Evolutionary conservation across 2,797 vertebrate species (phyloP), one percentile per base, ranked within the genome.

Genomic region (Pitangus sulphuratus): DNA sequence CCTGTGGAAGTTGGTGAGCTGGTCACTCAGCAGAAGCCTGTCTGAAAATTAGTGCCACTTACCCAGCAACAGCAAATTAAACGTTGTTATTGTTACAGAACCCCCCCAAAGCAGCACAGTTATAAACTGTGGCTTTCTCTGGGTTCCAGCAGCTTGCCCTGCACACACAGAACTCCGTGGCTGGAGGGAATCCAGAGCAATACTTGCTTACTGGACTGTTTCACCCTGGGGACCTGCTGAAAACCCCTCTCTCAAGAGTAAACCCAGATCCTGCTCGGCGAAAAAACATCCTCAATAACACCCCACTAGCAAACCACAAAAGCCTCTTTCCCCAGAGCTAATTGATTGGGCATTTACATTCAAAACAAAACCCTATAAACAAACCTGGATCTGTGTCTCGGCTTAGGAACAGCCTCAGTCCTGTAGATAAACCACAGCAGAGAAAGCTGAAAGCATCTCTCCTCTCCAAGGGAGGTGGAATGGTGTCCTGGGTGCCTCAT

Each of bases 261-360:
- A 70, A 45, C 18, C 33, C 48, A 82, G 57, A 61, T 75, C 44
- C 58, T 89, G 40, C 81, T 89, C 35, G 17, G 57, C 56, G 60
- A 70, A 58, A 65, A 65, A 61, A 7, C 47, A 57, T 37, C 81
- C 47, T 85, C 87, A 62, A 15, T 86, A 88, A 72, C 47, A 25
- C 47, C 71, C 76, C 12, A 5, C 65, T 26, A 91, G 37, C 54
- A 86, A 94, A 88, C 93, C 87, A 85, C 89, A 91, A 40, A 94
- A 92, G 44, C 88, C 81, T 94, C 37, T 80, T 88, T 82, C 75
- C 81, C 31, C 24, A 62, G 47, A 91, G 51, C 66, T 94, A 90
- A 95, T 90, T 94, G 87, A 93, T 78, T 76, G 66, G 44, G 30
- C 44, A 19, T 66, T 96, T 79, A 66, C 62, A 88, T 62, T 37